phyloP scores from a whole-genome alignment of 2,113 vertebrate genomes.

The Cyrtonyx montezumae region DNA sequence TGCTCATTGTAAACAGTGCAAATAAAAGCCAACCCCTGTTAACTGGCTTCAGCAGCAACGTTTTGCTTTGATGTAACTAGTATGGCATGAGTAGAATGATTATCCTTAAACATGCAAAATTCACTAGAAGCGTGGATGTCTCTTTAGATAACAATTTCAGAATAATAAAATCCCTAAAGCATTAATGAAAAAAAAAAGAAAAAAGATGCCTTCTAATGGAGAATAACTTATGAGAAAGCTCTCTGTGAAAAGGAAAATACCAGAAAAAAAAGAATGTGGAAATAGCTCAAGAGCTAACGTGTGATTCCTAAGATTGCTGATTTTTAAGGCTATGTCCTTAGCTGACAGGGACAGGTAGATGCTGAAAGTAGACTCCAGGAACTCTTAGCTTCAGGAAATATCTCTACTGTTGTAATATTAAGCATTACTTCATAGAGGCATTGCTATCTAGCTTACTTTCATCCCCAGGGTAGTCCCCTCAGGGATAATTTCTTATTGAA shows the following conservation, averaged over 20 bases:
- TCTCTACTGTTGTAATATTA: background rate
- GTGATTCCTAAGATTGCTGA: background rate
- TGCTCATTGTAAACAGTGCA: background rate
- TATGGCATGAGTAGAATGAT: background rate
- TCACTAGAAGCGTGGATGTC: background rate
- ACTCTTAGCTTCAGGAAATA: background rate
- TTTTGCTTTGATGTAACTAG: background rate
- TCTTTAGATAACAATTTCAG: background rate
- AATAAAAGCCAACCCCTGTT: background rate
- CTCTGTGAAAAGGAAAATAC: background rate
- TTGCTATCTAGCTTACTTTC: background rate
- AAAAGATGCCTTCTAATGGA: background rate
- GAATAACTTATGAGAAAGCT: background rate
- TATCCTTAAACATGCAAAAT: background rate
- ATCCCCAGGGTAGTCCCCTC: background rate
- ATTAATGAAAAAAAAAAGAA: background rate
- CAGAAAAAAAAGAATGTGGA: background rate
- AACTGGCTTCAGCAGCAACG: background rate
- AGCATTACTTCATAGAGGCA: background rate
- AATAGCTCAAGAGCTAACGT: background rate
- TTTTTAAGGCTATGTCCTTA: background rate
- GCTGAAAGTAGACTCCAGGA: background rate
- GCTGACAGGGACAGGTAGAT: background rate
- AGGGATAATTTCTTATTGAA: background rate
- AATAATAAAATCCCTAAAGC: background rate